phyloP scores from a whole-genome alignment of 2,888 invertebrate genomes.

The Tridacna gigas region DNA sequence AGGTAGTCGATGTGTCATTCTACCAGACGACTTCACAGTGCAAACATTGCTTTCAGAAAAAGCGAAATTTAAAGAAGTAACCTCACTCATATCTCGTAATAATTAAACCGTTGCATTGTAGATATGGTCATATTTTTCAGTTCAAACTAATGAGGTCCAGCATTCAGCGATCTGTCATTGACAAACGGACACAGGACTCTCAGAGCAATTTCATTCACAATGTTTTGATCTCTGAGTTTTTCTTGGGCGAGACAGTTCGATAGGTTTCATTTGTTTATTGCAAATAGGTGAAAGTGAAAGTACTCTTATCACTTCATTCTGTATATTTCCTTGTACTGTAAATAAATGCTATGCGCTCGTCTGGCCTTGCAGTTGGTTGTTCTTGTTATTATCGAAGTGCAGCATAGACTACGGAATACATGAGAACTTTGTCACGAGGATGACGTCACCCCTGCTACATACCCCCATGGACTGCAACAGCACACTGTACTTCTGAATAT shows the following conservation, averaged over 20 bases:
- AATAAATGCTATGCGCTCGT: too few relatives aligned
- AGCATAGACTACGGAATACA: too few relatives aligned
- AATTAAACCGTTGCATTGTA: background rate
- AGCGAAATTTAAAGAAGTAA: background rate
- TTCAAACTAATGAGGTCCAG: constrained; percentile 6
- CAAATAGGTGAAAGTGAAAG: too few relatives aligned
- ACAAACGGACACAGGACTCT: constrained; percentile 6
- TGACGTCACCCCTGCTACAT: too few relatives aligned
- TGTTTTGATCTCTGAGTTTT: background rate
- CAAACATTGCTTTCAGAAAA: background rate
- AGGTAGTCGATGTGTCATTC: background rate
- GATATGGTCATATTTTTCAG: too few relatives aligned
- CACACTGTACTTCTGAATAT: too few relatives aligned
- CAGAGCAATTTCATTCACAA: constrained; percentile 1
- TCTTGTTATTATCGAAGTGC: too few relatives aligned
- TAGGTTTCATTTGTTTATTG: background rate
- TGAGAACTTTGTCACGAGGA: too few relatives aligned
- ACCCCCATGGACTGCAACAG: too few relatives aligned
- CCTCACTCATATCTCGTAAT: background rate
- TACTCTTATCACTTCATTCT: too few relatives aligned
- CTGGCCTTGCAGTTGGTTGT: too few relatives aligned
- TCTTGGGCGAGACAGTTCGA: constrained; percentile 7
- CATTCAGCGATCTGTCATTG: constrained; percentile 18
- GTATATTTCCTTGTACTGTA: too few relatives aligned
- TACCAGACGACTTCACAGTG: background rate